Conservation (phyloP, 2,888 invertebrate species). For the Osmoderma eremita region DNA sequence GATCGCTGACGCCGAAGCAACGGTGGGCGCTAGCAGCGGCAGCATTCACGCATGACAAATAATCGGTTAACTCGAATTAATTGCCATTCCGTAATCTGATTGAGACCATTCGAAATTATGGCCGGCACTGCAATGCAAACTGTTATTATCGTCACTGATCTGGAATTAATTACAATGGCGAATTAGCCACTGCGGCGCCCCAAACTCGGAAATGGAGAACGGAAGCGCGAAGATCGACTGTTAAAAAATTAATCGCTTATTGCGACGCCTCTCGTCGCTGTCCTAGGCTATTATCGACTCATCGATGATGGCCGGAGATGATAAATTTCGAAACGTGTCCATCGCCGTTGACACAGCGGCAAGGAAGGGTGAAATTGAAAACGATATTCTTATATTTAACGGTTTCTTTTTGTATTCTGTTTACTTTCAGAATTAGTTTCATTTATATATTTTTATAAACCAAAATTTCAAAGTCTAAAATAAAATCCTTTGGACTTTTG, state of each 20-base stretch:
- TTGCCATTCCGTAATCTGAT: slow-evolving; percentile 40
- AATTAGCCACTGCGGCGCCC: slow-evolving; percentile 43
- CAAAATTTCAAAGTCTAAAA: too few relatives aligned
- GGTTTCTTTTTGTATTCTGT: too few relatives aligned
- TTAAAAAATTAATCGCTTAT: slow-evolving; percentile 33
- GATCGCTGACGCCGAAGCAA: neutral
- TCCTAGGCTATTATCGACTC: slow-evolving; percentile 53
- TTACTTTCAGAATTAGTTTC: too few relatives aligned
- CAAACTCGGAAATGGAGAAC: slow-evolving; percentile 49
- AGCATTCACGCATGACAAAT: slow-evolving; percentile 42
- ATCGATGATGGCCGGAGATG: slow-evolving; percentile 18
- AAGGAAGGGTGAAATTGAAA: slow-evolving; percentile 6
- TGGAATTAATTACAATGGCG: slow-evolving; percentile 40
- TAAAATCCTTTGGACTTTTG: too few relatives aligned
- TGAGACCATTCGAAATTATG: slow-evolving; percentile 37
- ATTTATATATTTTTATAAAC: too few relatives aligned
- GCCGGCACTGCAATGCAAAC: slow-evolving; percentile 33
- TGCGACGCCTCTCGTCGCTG: slow-evolving; percentile 25
- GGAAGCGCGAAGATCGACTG: slow-evolving; percentile 39
- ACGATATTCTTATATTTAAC: too few relatives aligned
- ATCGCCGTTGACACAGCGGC: neutral
- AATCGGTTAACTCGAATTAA: slow-evolving; percentile 43
- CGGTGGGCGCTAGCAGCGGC: slow-evolving; percentile 6
- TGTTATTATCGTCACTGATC: slow-evolving; percentile 40
- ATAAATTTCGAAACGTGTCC: slow-evolving; percentile 13